Conservation (phyloP, 53 echinoderm and acorn worm genomes). For the Holothuria leucospilota region DNA sequence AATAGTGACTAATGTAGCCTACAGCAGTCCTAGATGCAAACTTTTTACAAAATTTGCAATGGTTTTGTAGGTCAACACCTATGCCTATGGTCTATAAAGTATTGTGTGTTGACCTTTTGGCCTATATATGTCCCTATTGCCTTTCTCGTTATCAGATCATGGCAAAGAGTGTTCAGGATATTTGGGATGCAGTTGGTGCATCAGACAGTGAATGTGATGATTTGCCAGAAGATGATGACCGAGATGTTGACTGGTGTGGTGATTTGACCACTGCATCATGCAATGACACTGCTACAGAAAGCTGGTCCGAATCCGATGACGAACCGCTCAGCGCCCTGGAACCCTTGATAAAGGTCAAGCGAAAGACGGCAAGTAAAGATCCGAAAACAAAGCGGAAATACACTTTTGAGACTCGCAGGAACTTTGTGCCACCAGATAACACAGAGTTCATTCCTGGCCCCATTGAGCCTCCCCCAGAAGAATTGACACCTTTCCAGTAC, state of each 20-base stretch:
- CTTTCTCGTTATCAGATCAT: not conserved
- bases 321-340: too few relatives aligned
- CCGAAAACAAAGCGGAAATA: not conserved
- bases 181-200: not conserved
- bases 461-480: not conserved
- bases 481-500: not conserved
- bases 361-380: not conserved
- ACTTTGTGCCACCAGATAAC: not conserved
- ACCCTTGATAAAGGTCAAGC: conserved; percentile 17
- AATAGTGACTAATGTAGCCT: too few relatives aligned
- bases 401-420: not conserved
- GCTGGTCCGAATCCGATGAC: not conserved
- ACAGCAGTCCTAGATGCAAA: too few relatives aligned
- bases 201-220: too few relatives aligned
- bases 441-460: conserved; percentile 11
- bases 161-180: not conserved
- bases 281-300: not conserved
- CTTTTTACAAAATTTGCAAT: too few relatives aligned
- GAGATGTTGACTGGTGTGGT: not conserved
- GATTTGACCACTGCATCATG: not conserved
- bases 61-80: too few relatives aligned
- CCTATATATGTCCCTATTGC: too few relatives aligned
- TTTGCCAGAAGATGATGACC: not conserved
- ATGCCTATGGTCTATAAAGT: too few relatives aligned
- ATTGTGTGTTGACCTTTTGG: too few relatives aligned